Conservation (phyloP, 2,797 vertebrate species). For the Natrix natrix region DNA sequence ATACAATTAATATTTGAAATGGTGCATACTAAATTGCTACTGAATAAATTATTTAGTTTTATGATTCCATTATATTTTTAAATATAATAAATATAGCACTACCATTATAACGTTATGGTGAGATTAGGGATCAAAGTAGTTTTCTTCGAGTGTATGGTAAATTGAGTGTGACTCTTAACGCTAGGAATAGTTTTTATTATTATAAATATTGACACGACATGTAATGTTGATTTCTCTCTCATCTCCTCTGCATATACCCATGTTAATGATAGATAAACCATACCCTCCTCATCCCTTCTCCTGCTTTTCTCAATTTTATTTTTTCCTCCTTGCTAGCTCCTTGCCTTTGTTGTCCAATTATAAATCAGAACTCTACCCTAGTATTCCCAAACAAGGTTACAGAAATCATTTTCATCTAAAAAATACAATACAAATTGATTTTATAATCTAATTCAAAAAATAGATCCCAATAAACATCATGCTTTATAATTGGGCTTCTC, state of each 20-base stretch:
- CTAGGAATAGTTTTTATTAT: neutral
- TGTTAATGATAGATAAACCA: neutral
- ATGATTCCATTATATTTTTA: neutral
- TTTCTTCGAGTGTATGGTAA: neutral
- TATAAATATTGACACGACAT: neutral
- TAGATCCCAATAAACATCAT: neutral
- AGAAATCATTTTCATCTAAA: neutral
- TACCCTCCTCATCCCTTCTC: slow-evolving; percentile 15
- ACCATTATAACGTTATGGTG: neutral
- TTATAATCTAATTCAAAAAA: neutral
- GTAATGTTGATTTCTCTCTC: neutral
- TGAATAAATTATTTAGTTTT: neutral
- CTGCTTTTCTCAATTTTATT: neutral
- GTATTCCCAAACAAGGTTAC: neutral
- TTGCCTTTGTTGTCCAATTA: neutral
- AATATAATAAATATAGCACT: neutral
- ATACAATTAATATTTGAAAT: neutral
- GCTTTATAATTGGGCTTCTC: neutral
- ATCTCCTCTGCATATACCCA: neutral
- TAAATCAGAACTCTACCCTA: neutral
- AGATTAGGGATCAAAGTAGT: neutral
- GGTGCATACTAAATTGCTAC: neutral
- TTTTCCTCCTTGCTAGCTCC: neutral
- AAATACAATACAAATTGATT: neutral
- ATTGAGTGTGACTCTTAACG: neutral